Percentiles rank a stretch among this genome's conserved stretches.
These are phyloP conservation scores for Polyommatus icarus DNA, from an alignment of 2,888 invertebrate species.

Conservation along the genomic window DNA sequence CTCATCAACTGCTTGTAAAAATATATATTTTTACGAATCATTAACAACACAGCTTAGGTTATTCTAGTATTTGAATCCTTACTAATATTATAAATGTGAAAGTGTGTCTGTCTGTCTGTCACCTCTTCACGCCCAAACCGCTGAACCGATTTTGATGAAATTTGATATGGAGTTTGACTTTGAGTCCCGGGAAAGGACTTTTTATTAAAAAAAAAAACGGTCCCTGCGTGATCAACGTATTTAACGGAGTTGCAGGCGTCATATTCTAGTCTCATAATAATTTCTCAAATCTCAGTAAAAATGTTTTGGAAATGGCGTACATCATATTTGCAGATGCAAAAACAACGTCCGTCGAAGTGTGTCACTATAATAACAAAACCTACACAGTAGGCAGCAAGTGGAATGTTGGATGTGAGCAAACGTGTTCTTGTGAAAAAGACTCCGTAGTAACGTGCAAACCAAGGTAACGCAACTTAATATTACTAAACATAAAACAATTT, in stretches of 20 bases:
- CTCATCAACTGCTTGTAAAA: background rate
- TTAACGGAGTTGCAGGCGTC: too few relatives aligned
- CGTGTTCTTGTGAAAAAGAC: conserved; percentile 87
- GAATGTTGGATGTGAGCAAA: conserved; percentile 89
- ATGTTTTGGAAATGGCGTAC: background rate
- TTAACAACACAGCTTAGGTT: background rate
- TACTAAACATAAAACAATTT: background rate
- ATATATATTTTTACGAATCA: background rate
- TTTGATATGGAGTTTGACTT: too few relatives aligned
- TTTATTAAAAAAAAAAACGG: too few relatives aligned
- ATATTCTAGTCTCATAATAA: too few relatives aligned
- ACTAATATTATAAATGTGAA: too few relatives aligned
- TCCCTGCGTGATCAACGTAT: too few relatives aligned
- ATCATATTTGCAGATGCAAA: conserved; percentile 56
- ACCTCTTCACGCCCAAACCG: too few relatives aligned
- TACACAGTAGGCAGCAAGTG: conserved; percentile 86
- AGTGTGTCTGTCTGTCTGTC: too few relatives aligned
- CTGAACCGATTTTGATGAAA: too few relatives aligned
- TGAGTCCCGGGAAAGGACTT: too few relatives aligned
- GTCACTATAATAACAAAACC: conserved; percentile 85
- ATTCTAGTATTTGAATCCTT: background rate
- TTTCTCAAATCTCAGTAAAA: background rate
- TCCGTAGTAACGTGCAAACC: conserved; percentile 88
- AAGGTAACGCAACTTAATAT: conserved; percentile 62
- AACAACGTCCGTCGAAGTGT: conserved; percentile 55